phyloP scores from a whole-genome alignment of 2,113 vertebrate species.

The Proterorhinus semilunaris region DNA sequence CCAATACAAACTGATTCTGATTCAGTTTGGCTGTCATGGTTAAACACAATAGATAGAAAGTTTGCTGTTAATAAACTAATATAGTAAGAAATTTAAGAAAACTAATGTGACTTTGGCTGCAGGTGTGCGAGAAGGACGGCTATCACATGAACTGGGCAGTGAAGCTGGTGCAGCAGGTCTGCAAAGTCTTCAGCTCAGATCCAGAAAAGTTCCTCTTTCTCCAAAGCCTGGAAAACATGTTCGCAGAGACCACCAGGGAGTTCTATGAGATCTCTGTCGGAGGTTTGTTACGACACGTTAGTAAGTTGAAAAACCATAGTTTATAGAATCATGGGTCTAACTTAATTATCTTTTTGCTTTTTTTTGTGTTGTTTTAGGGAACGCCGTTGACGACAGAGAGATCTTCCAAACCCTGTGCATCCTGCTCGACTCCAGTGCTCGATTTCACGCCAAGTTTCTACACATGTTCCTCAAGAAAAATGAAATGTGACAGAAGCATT shows the following conservation, averaged over 20 bases:
- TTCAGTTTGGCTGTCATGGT: too few relatives aligned
- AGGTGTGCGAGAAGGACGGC: constrained; percentile 92
- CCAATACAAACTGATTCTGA: too few relatives aligned
- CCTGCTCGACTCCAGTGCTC: constrained; percentile 83
- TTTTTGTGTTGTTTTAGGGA: constrained; percentile 38
- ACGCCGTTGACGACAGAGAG: constrained; percentile 72
- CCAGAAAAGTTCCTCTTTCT: constrained; percentile 80
- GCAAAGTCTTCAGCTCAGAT: constrained; percentile 71
- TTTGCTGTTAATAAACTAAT: too few relatives aligned
- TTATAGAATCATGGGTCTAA: too few relatives aligned
- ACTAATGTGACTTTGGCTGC: not conserved
- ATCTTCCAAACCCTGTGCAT: constrained; percentile 79
- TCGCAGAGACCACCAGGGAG: constrained; percentile 80
- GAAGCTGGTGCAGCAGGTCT: constrained; percentile 85
- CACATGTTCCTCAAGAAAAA: constrained; percentile 62
- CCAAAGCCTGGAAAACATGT: constrained; percentile 81
- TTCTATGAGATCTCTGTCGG: constrained; percentile 73
- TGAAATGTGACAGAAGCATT: not conserved
- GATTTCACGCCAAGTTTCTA: constrained; percentile 86
- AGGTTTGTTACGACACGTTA: constrained; percentile 63
- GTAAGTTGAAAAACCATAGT: not conserved
- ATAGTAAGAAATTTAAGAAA: not conserved
- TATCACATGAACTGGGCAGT: constrained; percentile 89
- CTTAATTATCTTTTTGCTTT: too few relatives aligned
- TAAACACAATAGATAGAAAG: too few relatives aligned